phyloP scores from a whole-genome alignment of 2,113 vertebrate species.

The Tympanuchus pallidicinctus region DNA sequence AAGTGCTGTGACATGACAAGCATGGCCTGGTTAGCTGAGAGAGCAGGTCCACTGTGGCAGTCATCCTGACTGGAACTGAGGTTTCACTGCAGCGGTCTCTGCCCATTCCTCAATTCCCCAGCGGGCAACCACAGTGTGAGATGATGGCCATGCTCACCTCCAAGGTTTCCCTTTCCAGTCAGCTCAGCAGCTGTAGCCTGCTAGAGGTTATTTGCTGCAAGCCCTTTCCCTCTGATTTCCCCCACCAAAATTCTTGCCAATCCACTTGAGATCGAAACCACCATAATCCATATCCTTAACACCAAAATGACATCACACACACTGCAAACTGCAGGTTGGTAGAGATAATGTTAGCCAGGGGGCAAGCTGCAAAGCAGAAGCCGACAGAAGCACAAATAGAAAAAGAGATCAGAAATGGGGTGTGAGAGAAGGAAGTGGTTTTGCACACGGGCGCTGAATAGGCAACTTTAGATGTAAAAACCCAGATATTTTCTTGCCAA shows the following conservation, averaged over 20 bases:
- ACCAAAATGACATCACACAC: neutral
- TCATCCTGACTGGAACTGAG: too few species aligned
- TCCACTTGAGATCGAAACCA: neutral
- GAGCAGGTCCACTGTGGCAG: too few species aligned
- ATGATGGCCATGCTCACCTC: neutral
- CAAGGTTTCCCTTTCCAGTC: neutral
- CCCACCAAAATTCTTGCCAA: neutral
- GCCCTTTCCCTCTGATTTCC: neutral
- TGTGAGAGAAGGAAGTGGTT: neutral
- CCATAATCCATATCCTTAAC: neutral
- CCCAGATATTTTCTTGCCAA: neutral
- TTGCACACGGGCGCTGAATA: neutral
- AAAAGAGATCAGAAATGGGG: neutral
- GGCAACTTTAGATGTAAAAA: neutral
- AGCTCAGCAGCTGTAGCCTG: neutral
- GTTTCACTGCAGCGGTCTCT: too few species aligned
- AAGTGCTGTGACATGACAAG: too few species aligned
- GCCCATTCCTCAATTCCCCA: too few species aligned
- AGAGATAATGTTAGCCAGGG: neutral
- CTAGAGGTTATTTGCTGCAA: neutral
- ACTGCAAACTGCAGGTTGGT: neutral
- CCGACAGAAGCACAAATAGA: neutral
- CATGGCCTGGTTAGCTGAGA: too few species aligned
- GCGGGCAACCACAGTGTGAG: too few species aligned
- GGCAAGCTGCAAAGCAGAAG: neutral